Percentiles rank a stretch among this genome's conserved stretches.
Conservation (phyloP, 2,888 invertebrate genomes). For the Lacanobia oleracea region DNA sequence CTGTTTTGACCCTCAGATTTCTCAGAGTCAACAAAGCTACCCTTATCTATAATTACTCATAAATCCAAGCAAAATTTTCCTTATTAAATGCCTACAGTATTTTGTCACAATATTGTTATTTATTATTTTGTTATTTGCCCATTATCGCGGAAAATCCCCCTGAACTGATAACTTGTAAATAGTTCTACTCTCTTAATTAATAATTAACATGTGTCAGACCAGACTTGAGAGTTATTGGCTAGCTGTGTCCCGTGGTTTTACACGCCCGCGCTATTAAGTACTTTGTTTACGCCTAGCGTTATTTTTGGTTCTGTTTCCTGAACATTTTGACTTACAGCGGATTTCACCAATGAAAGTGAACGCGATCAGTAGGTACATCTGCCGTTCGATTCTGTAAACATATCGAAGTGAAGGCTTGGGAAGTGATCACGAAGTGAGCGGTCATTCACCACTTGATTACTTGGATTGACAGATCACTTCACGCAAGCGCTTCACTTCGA, state of each 20-base stretch:
- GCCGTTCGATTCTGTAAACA: no score
- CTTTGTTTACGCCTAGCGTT: not conserved
- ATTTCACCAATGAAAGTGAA: no score
- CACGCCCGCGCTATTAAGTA: no score
- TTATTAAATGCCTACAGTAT: conserved; percentile 12
- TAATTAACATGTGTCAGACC: conserved; percentile 11
- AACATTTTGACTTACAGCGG: no score
- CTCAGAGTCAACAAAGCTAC: conserved; percentile 20
- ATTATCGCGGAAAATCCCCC: conserved; percentile 48
- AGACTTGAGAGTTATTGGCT: not conserved
- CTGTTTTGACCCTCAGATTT: conserved; percentile 1
- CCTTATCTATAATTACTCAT: conserved; percentile 34
- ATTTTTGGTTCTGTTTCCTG: not conserved
- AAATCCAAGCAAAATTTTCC: conserved; percentile 50
- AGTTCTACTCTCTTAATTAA: conserved; percentile 32
- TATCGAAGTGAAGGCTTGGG: no score
- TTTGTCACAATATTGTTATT: conserved; percentile 43
- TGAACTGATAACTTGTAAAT: conserved; percentile 4
- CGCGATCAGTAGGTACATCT: no score
- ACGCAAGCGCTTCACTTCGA: no score
- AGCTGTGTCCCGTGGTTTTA: not conserved
- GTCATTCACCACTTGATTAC: no score
- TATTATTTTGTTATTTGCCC: conserved; percentile 47
- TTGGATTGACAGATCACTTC: no score
- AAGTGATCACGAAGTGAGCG: no score